Percentiles rank a stretch among this genome's conserved stretches.
These are phyloP conservation scores for Dolomedes plantarius DNA, from an alignment of 2,888 invertebrate genomes.

Conservation along the genomic window DNA sequence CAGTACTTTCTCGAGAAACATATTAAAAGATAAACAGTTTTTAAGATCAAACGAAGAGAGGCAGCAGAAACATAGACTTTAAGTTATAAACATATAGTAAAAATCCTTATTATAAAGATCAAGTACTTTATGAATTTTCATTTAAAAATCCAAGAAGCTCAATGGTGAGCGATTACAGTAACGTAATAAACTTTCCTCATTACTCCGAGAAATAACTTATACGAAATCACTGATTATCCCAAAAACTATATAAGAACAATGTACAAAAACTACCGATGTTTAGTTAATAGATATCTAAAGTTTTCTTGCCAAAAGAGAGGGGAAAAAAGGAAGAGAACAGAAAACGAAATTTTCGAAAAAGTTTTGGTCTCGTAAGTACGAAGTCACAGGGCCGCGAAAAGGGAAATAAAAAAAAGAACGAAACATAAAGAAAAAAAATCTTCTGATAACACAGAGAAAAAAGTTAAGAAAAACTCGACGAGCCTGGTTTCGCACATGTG, in stretches of 20 bases:
- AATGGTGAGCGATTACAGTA: no score
- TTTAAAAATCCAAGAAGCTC: no score
- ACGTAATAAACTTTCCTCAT: no score
- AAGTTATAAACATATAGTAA: no score
- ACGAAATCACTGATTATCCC: not conserved
- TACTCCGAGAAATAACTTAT: no score
- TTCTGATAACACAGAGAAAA: slow-evolving; percentile 48
- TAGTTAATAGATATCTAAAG: not conserved
- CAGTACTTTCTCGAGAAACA: no score
- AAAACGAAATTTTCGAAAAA: not conserved
- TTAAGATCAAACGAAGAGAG: no score
- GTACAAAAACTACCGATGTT: not conserved
- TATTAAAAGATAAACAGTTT: no score
- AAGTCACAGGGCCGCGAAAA: slow-evolving; percentile 21
- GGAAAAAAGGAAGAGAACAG: not conserved
- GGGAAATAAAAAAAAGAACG: slow-evolving; percentile 21
- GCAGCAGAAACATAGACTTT: no score
- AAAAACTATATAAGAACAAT: not conserved
- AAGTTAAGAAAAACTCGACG: slow-evolving; percentile 49
- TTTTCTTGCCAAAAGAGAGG: not conserved
- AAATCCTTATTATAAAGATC: no score
- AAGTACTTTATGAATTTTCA: no score
- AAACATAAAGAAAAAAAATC: slow-evolving; percentile 40
- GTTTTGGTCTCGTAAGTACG: slow-evolving; percentile 5
- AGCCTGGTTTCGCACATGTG: slow-evolving; percentile 39